phyloP scores from a whole-genome alignment of 2,113 vertebrate genomes.

The Todiramphus saurophagus region DNA sequence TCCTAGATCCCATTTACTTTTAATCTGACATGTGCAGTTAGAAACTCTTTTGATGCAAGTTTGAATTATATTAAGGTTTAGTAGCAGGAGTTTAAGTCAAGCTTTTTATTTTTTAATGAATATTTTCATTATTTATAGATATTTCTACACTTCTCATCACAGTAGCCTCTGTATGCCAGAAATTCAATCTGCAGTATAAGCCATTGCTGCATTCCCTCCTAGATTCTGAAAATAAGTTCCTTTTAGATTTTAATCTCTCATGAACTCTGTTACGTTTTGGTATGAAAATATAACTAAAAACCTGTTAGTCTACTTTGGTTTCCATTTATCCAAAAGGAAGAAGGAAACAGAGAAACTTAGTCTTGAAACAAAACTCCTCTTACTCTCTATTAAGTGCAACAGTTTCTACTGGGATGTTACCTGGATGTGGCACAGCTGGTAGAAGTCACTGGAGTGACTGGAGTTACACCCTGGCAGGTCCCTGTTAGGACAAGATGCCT shows the following conservation, averaged over 20 bases:
- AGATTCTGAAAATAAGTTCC: neutral
- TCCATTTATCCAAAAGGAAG: neutral
- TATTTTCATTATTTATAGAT: neutral
- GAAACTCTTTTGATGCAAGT: neutral
- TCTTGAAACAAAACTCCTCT: neutral
- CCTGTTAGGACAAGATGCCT: neutral
- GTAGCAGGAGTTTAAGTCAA: neutral
- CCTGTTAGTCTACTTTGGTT: neutral
- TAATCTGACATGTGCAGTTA: neutral
- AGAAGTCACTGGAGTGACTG: accelerated
- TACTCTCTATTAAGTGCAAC: too few species aligned
- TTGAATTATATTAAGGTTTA: neutral
- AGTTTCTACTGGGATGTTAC: neutral
- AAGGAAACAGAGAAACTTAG: neutral
- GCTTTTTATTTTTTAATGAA: neutral
- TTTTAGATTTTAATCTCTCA: neutral
- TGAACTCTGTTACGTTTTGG: neutral
- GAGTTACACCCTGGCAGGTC: neutral
- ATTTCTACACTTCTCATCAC: neutral
- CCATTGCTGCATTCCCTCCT: neutral
- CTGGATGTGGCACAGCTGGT: neutral
- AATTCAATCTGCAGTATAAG: neutral
- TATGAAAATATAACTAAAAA: neutral
- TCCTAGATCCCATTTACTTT: neutral
- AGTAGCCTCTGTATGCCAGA: neutral